phyloP scores from a whole-genome alignment of 2,888 invertebrate genomes.

The Erebia aethiops region DNA sequence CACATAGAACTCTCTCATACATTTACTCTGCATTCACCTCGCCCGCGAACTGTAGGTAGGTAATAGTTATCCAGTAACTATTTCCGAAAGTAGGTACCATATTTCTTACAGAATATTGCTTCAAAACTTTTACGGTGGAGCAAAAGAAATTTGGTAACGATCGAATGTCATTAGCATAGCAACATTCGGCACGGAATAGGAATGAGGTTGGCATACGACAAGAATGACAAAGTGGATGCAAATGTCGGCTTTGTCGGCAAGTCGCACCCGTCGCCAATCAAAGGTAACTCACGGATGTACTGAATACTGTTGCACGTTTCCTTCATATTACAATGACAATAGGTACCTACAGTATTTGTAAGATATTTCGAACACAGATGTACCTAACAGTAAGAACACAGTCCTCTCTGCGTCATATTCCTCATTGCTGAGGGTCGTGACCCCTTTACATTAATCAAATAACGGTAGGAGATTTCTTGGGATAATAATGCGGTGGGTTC shows the following conservation, averaged over 20 bases:
- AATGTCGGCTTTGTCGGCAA: constrained; percentile 72
- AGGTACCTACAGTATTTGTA: neutral
- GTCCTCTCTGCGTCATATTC: too few relatives aligned
- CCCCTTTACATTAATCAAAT: too few relatives aligned
- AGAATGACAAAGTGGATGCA: constrained; percentile 81
- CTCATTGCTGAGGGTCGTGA: too few relatives aligned
- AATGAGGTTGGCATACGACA: constrained; percentile 71
- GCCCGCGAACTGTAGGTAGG: too few relatives aligned
- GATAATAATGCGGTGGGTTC: too few relatives aligned
- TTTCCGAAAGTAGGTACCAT: neutral
- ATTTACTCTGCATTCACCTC: too few relatives aligned
- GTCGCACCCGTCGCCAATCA: constrained; percentile 58
- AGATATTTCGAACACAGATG: neutral
- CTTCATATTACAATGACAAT: constrained; percentile 37
- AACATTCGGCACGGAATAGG: constrained; percentile 68
- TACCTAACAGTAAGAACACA: too few relatives aligned
- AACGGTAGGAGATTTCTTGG: too few relatives aligned
- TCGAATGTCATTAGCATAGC: constrained; percentile 70
- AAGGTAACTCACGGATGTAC: constrained; percentile 46
- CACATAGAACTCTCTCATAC: too few relatives aligned
- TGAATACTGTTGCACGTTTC: constrained; percentile 40
- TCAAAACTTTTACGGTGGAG: neutral
- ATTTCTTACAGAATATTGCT: neutral
- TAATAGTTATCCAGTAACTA: too few relatives aligned
- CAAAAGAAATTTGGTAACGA: constrained; percentile 55